phyloP scores from a whole-genome alignment of 2,888 invertebrate species.

The Shargacucullia verbasci region DNA sequence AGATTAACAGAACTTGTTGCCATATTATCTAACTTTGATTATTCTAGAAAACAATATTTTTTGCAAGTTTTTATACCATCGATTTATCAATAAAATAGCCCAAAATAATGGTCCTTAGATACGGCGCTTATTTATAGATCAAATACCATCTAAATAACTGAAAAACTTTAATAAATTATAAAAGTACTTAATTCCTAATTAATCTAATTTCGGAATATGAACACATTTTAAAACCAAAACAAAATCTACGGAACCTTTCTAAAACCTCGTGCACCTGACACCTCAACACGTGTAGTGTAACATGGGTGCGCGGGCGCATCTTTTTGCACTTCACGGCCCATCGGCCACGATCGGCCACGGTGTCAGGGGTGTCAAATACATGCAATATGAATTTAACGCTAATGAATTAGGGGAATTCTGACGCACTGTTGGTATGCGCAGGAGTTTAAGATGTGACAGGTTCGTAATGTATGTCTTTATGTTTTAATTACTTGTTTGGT shows the following conservation, averaged over 20 bases:
- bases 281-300: conserved; percentile 46
- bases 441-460: conserved; percentile 35
- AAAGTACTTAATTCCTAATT: no score
- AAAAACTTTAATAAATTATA: no score
- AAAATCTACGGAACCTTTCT: conserved; percentile 11
- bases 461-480: conserved; percentile 8
- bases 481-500: conserved; percentile 16
- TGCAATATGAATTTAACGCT: conserved; percentile 77
- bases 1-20: no score
- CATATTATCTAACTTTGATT: no score
- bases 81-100: no score
- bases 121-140: no score
- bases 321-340: conserved; percentile 59
- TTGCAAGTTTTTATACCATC: no score
- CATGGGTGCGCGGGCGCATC: conserved; percentile 46
- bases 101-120: no score
- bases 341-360: conserved; percentile 55
- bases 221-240: neutral
- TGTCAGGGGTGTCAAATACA: conserved; percentile 69
- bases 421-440: conserved; percentile 25
- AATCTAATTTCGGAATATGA: no score
- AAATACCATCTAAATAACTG: no score
- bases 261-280: conserved; percentile 44
- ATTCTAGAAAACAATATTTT: no score
- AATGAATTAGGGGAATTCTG: conserved; percentile 80